A percentile compares a stretch with the other conserved stretches of the same genome.
These are phyloP conservation scores for Aricia artaxerxes DNA, from an alignment of 2,888 invertebrate genomes.

Conservation along the genomic window DNA sequence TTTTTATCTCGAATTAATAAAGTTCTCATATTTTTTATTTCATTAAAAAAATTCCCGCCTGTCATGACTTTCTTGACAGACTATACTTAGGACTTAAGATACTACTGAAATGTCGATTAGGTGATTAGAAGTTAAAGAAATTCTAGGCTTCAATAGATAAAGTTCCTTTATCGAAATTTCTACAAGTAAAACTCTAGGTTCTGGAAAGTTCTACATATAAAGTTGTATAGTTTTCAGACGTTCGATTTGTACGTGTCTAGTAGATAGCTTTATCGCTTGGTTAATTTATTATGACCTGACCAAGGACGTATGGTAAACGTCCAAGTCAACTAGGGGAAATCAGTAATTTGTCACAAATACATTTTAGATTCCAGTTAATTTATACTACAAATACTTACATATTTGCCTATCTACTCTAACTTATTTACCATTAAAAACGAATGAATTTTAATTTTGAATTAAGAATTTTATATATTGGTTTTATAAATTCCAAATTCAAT, in stretches of 20 bases:
- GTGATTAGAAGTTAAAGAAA: too few species aligned
- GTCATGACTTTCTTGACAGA: too few species aligned
- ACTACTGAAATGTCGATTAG: neutral
- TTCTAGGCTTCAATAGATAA: neutral
- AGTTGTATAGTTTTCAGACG: neutral
- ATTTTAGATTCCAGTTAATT: neutral
- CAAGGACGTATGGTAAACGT: conserved; percentile 7
- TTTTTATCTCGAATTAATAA: too few species aligned
- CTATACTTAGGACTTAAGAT: neutral
- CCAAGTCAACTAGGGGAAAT: neutral
- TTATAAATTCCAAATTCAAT: too few species aligned
- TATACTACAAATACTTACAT: neutral
- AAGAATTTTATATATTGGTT: too few species aligned
- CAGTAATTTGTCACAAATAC: neutral
- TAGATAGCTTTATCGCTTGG: conserved; percentile 4
- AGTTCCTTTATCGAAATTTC: neutral
- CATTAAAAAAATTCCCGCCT: too few species aligned
- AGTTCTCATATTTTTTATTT: too few species aligned
- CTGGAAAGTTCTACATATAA: neutral
- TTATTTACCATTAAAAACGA: too few species aligned
- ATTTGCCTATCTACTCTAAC: too few species aligned
- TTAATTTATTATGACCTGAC: conserved; percentile 16
- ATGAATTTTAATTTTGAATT: too few species aligned
- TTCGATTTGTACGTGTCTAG: conserved; percentile 9
- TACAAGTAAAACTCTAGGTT: neutral